phyloP scores from a whole-genome alignment of 2,113 vertebrate species.

The Stomatorhinus ivindoensis region DNA sequence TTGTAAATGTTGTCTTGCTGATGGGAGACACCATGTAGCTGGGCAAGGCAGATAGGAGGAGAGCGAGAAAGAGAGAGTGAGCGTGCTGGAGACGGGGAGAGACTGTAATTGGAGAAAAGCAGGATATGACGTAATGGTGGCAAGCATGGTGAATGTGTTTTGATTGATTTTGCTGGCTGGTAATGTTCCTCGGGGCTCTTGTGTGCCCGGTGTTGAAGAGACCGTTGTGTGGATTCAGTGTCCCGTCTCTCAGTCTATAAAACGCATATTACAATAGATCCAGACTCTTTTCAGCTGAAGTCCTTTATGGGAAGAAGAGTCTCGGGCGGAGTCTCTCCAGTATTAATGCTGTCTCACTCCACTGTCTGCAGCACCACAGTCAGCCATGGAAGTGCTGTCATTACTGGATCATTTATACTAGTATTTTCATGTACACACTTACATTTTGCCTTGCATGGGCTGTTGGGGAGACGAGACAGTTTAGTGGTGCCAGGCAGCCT shows the following conservation, averaged over 20 bases:
- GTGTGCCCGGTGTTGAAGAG: neutral
- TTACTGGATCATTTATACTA: neutral
- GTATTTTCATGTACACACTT: neutral
- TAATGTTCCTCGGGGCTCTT: neutral
- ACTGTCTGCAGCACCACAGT: neutral
- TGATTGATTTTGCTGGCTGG: neutral
- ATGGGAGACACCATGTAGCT: neutral
- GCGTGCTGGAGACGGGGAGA: neutral
- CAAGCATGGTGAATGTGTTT: conserved; percentile 8
- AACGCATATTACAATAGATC: neutral
- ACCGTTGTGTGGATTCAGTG: neutral
- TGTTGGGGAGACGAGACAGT: neutral
- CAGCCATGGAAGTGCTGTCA: neutral
- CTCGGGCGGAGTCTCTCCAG: no score
- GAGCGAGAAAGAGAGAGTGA: neutral
- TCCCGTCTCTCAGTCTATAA: conserved; percentile 1
- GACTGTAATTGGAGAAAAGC: neutral
- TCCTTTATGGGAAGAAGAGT: neutral
- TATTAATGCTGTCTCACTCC: neutral
- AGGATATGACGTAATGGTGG: neutral
- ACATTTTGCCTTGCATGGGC: neutral
- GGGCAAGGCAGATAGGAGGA: neutral
- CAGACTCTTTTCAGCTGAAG: neutral
- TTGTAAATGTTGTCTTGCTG: neutral
- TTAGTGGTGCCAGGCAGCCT: neutral